Conservation (phyloP, 2,888 invertebrate species). For the Muscina levida region DNA sequence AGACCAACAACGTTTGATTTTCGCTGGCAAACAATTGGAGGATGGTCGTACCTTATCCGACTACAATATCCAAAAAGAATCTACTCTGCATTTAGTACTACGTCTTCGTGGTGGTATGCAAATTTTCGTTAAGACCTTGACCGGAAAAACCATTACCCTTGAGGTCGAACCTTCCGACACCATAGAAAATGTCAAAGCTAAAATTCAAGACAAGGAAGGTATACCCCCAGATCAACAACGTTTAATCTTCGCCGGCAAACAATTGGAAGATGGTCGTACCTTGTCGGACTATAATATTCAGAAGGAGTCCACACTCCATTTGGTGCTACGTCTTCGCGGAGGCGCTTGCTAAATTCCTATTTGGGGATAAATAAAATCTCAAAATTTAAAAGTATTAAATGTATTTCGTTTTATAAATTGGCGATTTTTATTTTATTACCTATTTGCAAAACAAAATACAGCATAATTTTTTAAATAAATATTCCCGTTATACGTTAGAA, state of each 20-base stretch:
- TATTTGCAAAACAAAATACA: background rate
- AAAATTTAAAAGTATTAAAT: constrained; percentile 67
- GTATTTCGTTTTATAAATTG: constrained; percentile 55
- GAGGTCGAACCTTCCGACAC: constrained; percentile 67
- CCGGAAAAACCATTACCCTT: constrained; percentile 64
- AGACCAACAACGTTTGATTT: constrained; percentile 67
- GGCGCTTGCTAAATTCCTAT: constrained; percentile 65
- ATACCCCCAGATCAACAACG: constrained; percentile 68
- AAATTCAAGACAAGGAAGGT: constrained; percentile 67
- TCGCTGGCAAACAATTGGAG: constrained; percentile 67
- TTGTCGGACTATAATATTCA: constrained; percentile 66
- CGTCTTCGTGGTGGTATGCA: constrained; percentile 68
- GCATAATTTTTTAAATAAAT: constrained; percentile 38
- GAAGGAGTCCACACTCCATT: constrained; percentile 71
- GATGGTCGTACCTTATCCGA: constrained; percentile 66
- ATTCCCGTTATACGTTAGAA: constrained; percentile 57
- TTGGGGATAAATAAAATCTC: constrained; percentile 45
- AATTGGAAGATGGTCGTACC: constrained; percentile 64
- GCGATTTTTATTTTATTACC: constrained; percentile 58
- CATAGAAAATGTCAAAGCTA: constrained; percentile 66
- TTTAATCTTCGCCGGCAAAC: constrained; percentile 67
- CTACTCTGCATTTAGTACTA: constrained; percentile 62
- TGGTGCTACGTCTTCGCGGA: constrained; percentile 68
- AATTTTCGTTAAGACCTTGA: constrained; percentile 64
- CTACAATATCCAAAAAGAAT: constrained; percentile 68